Conservation (phyloP, 2,888 invertebrate species). For the Sericinus montela region DNA sequence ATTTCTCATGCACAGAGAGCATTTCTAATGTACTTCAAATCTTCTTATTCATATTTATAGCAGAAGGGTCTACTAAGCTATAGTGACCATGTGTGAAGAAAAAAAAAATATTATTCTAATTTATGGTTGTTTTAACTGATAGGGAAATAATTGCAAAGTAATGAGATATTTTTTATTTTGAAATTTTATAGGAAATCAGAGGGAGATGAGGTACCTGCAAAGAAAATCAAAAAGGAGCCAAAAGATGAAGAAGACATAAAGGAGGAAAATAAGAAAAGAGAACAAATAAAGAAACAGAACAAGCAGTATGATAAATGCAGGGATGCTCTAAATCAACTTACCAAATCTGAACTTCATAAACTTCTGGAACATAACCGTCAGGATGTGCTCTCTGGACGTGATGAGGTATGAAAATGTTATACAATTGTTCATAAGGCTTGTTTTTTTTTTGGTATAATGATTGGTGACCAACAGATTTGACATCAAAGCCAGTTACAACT, state of each 20-base stretch:
- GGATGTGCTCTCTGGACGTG: conserved; percentile 81
- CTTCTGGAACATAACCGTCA: conserved; percentile 88
- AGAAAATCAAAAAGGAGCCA: conserved; percentile 84
- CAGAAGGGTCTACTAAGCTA: too few relatives aligned
- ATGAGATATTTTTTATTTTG: too few relatives aligned
- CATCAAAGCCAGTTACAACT: too few relatives aligned
- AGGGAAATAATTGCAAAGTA: too few relatives aligned
- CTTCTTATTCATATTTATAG: too few relatives aligned
- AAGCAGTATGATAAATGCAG: conserved; percentile 70
- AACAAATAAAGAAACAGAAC: conserved; percentile 85
- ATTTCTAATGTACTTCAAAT: too few relatives aligned
- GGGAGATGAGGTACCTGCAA: conserved; percentile 80
- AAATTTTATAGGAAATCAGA: conserved; percentile 42
- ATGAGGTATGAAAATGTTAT: conserved; percentile 72
- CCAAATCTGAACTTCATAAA: conserved; percentile 79
- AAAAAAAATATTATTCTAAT: too few relatives aligned
- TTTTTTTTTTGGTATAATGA: too few relatives aligned
- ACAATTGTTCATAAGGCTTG: neutral
- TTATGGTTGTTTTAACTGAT: too few relatives aligned
- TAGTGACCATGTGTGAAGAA: too few relatives aligned
- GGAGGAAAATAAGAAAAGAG: conserved; percentile 74
- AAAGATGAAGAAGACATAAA: conserved; percentile 72
- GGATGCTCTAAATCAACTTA: conserved; percentile 61
- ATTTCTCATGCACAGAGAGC: too few relatives aligned
- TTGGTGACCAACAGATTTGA: too few relatives aligned